Evolutionary conservation across 1,140 invertebrate species (phyloP), one percentile per base, ranked within the genome.

Genomic region (Homalodisca vitripennis): DNA sequence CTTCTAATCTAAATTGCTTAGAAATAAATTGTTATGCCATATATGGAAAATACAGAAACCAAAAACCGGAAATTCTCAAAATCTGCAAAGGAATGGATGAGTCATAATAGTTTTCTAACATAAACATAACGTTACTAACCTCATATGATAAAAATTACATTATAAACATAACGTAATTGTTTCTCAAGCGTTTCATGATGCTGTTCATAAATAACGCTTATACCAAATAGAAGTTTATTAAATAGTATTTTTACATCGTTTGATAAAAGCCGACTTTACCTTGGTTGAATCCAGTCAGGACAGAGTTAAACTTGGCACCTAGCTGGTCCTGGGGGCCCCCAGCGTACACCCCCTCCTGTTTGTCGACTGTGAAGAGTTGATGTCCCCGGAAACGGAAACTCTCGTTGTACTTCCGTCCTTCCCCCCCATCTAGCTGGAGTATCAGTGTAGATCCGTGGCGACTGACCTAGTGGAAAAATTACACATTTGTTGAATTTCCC

Each of bases 371-470:
- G 75, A 88, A 80, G 79, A 84, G 82, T 74, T 88, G 86, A 76
- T 88, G 86, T 13, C 86, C 84, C 64, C 80, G 78, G 71, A 86
- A 86, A 66, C 79, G 79, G 72, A 86, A 84, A 12, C 87, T 86
- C 76, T 89, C 87, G 75, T 88, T 89, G 78, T 85, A 89, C 46
- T 86, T 83, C 48, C 85, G 75, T 3, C 88, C 88, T 77, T 90
- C 89, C n/a, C 89, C 89, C 13, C 86, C 86, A 76, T 91, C 89
- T 64, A 91, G 75, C 70, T 84, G 84, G 57, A 91, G 78, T 14
- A 85, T 82, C 2, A 88, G 86, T 41, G 87, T 84, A 64, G 84
- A 86, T 22, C 89, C 88, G 72, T 83, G 86, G 1, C 89, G 80
- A n/a, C n/a, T n/a, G n/a, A n/a, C n/a, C n/a, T n/a, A n/a, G n/a